Conservation (phyloP, 2,888 invertebrate genomes). For the Agrilus biguttatus region DNA sequence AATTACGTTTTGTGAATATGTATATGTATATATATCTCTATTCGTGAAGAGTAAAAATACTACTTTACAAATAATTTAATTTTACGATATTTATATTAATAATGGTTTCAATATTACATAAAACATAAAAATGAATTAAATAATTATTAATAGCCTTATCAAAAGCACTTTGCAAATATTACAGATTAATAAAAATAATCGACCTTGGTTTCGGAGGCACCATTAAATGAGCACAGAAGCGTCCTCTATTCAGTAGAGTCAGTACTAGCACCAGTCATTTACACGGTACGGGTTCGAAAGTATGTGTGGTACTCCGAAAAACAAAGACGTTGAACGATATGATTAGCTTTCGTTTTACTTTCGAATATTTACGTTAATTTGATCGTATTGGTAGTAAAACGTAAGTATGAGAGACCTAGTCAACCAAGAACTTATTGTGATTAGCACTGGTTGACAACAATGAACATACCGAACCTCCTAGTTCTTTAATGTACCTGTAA, state of each 20-base stretch:
- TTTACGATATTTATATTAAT: no score
- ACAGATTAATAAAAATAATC: no score
- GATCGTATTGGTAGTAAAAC: conserved; percentile 4
- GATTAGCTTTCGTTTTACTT: conserved; percentile 4
- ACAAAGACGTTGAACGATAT: conserved; percentile 8
- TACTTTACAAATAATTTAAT: no score
- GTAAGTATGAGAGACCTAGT: conserved; percentile 4
- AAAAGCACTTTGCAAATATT: no score
- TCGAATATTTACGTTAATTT: conserved; percentile 4
- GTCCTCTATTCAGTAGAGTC: not conserved
- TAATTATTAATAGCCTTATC: no score
- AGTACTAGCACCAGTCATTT: conserved; percentile 1
- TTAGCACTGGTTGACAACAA: conserved; percentile 6
- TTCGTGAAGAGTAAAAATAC: no score
- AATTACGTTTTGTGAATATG: no score
- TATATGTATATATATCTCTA: no score
- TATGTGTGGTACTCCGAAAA: conserved; percentile 7
- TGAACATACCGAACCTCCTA: conserved; percentile 7
- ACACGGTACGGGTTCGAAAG: conserved; percentile 3
- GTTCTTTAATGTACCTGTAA: conserved; percentile 9
- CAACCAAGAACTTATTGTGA: conserved; percentile 6
- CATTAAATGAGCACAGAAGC: no score
- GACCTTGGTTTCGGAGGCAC: no score
- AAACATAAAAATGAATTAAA: no score
- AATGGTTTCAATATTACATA: no score